These are phyloP conservation scores for Trachurus trachurus DNA, from an alignment of 2,797 vertebrate genomes.

Conservation along the genomic window DNA sequence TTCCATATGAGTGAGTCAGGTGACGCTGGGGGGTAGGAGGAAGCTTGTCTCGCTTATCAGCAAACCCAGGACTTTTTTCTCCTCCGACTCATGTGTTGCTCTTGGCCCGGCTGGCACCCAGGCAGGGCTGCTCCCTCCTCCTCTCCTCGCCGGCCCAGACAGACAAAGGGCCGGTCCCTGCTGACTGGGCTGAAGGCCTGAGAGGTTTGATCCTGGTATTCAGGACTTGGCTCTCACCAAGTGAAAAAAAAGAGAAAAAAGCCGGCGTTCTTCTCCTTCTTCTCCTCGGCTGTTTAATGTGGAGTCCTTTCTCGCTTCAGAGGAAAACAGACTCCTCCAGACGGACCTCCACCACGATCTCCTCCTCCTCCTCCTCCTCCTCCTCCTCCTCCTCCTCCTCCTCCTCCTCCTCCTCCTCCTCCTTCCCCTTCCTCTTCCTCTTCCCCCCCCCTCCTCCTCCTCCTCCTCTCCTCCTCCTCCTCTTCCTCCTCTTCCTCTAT, in stretches of 20 bases:
- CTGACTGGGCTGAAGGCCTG: constrained; percentile 65
- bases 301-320: constrained; percentile 49
- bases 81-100: constrained; percentile 51
- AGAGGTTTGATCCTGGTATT: constrained; percentile 66
- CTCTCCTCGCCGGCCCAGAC: constrained; percentile 39
- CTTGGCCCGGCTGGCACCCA: constrained; percentile 52
- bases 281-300: constrained; percentile 44
- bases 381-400: too few relatives aligned
- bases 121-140: constrained; percentile 10
- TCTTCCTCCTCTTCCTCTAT: too few relatives aligned
- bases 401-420: too few relatives aligned
- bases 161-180: constrained; percentile 54
- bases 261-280: constrained; percentile 52
- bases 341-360: constrained; percentile 41
- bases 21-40: neutral
- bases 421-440: too few relatives aligned
- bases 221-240: constrained; percentile 56
- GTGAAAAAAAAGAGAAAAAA: constrained; percentile 32
- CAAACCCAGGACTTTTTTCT: constrained; percentile 24
- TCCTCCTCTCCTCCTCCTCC: too few relatives aligned
- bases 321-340: constrained; percentile 57
- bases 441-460: constrained; percentile 3
- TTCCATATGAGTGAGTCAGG: neutral
- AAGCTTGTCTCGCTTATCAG: constrained; percentile 40
- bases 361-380: neutral